Base-by-base conservation (phyloP, 2,797 vertebrate genomes). In the Lithobates pipiens region DNA sequence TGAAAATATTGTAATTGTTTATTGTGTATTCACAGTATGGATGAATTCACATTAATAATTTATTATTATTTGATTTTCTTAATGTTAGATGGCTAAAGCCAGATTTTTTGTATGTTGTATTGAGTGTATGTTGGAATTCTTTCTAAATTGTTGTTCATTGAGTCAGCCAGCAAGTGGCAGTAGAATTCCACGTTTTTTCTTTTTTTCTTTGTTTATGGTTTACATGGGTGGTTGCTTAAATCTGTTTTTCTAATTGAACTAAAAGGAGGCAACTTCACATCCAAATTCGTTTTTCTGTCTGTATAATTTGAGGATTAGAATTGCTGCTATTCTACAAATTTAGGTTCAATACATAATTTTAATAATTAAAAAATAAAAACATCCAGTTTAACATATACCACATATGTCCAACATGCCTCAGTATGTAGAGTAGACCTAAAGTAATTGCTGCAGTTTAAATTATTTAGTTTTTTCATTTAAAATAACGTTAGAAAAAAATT, bases 201-300 rank as follows among this genome's bases (percentile, higher is more conserved):
- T 21, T 57, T 36, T n/a, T 46, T 23, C 39, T 73, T 25, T 34
- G 18, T 39, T 29, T 82, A 23, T 57, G 50, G 74, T 34, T 70
- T 67, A 82, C 21, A 61, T 61, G 54, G 74, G 50, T 67, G 39
- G 46, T 67, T 72, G 67, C 80, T 73, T 77, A 86, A 67, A 86
- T 73, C 80, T 77, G 57, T 86, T 77, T 73, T 42, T 77, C 61
- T 82, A 82, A 82, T 77, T 82, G 74, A 77, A 78, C 80, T 78
- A 82, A 82, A 78, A 86, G 39, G 57, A 74, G 27, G 57, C 57
- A 78, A 68, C 74, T 74, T 78, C 76, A 83, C 75, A 78, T 57
- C 85, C 82, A 69, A 27, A 42, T 44, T 69, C 32, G 57, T 25
- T 34, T 86, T 78, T 46, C 74, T 23, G 78, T 74, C 32, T 73